phyloP scores from a whole-genome alignment of 1,140 invertebrate genomes.

The Pygmarrhopalites habei region DNA sequence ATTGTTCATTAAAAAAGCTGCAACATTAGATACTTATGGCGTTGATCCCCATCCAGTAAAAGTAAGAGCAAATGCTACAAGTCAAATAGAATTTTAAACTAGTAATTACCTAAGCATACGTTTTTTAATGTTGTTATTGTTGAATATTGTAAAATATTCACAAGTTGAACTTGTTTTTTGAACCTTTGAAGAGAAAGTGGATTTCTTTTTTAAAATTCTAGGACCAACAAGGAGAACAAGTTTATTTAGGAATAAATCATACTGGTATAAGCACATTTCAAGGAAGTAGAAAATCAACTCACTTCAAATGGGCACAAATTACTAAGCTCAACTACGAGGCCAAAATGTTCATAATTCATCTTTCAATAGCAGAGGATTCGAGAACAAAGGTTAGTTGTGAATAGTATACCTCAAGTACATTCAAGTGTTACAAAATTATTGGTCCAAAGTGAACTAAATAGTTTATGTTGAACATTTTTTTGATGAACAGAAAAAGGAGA shows the following conservation, averaged over 20 bases:
- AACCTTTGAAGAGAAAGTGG: background rate
- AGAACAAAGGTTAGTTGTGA: conserved; percentile 53
- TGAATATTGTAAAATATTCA: no score
- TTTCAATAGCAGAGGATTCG: conserved; percentile 53
- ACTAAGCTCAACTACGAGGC: conserved; percentile 94
- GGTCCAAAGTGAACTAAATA: no score
- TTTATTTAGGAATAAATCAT: conserved; percentile 92
- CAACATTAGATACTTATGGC: conserved; percentile 88
- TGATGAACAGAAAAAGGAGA: conserved; percentile 87
- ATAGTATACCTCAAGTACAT: conserved; percentile 19
- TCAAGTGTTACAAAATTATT: no score
- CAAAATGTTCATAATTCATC: conserved; percentile 95
- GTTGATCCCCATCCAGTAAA: conserved; percentile 98
- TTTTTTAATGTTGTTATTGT: no score
- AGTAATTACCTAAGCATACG: no score
- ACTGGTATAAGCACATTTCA: conserved; percentile 90
- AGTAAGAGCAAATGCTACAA: no score
- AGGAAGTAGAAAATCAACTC: conserved; percentile 81
- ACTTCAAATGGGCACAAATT: conserved; percentile 91
- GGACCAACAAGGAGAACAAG: conserved; percentile 80
- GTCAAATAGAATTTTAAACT: no score
- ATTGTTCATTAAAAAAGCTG: conserved; percentile 77
- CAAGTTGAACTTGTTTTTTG: conserved; percentile 1
- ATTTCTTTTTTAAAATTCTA: conserved; percentile 43
- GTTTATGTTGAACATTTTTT: conserved; percentile 19